Evolutionary conservation across 1,140 invertebrate species (phyloP), one percentile per base, ranked within the genome.

Genomic region (Drosophila sturtevanti): DNA sequence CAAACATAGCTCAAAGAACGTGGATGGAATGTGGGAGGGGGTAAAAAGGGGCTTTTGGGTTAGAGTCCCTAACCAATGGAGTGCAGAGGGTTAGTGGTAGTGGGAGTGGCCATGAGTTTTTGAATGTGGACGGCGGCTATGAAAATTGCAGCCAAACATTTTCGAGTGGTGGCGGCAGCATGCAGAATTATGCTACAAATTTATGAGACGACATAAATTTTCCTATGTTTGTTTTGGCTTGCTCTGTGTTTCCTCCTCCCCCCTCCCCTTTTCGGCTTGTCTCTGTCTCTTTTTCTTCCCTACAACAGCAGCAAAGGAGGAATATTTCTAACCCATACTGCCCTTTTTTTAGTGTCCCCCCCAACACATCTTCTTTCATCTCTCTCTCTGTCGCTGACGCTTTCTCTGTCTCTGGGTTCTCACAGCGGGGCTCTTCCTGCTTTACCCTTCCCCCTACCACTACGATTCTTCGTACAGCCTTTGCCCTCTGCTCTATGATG

Each of bases 161-260:
- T 86, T 87, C 76, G 77, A 89, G 84, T 87, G 81, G 82, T 37
- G 74, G 74, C 82, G 68, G 72, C 73, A 68, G 76, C 72, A 56
- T 74, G 81, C 76, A 89, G 84, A 87, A 87, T 87, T 87, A 87
- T 87, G 84, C 84, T 87, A 87, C 84, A 87, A 87, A 87, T 87
- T 87, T 87, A 87, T 87, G 84, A 84, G 84, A 84, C 79, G 84
- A 87, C 84, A 87, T 87, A 87, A 87, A 87, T 87, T 87, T 84
- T 89, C 72, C 84, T 84, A 89, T 84, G 84, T 89, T 87, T 87
- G 84, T 87, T 87, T 80, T 89, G 84, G 79, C 79, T 67, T 68
- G 73, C 73, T 54, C 38, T 66, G 51, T 21, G 48, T 54, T 55
- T 37, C 22, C 27, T 60, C 37, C 44, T 21, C 68, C 44, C 37